These are phyloP conservation scores for Plutomurus gul DNA, from an alignment of 1,140 invertebrate species.

Conservation along the genomic window DNA sequence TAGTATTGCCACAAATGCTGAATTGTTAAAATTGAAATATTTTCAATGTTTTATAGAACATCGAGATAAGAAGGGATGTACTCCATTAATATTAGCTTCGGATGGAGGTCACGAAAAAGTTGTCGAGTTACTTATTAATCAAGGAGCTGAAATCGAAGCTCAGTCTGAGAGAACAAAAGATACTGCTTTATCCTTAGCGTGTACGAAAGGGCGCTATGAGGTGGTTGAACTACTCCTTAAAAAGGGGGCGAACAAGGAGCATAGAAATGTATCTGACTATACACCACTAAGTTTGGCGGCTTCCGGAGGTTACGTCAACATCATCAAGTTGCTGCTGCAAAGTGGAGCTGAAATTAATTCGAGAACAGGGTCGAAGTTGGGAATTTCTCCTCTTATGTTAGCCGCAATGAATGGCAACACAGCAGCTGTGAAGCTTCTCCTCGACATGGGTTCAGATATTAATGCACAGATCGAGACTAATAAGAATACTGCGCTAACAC, in stretches of 20 bases:
- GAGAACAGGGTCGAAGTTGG: constrained; percentile 92
- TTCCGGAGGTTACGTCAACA: constrained; percentile 97
- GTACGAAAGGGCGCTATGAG: constrained; percentile 95
- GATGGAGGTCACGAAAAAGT: constrained; percentile 95
- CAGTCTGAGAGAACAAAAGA: constrained; percentile 99
- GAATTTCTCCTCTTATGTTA: constrained; percentile 98
- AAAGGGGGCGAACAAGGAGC: constrained; percentile 94
- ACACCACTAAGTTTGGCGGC: constrained; percentile 97
- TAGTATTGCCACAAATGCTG: neutral
- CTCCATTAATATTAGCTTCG: constrained; percentile 93
- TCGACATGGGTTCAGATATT: constrained; percentile 98
- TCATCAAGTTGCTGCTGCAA: constrained; percentile 89
- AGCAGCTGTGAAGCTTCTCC: constrained; percentile 81
- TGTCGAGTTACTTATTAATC: constrained; percentile 89
- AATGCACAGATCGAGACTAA: constrained; percentile 99
- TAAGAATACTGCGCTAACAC: constrained; percentile 95
- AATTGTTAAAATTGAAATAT: neutral
- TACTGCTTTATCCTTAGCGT: constrained; percentile 95
- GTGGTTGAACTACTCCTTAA: constrained; percentile 91
- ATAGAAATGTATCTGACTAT: constrained; percentile 98
- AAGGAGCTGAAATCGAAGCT: constrained; percentile 94
- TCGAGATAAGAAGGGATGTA: constrained; percentile 98
- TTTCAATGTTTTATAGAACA: constrained; percentile 70
- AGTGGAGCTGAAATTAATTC: constrained; percentile 98
- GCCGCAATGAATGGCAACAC: constrained; percentile 99